Conservation (phyloP, 2,797 vertebrate genomes). For the Oreochromis grahami region DNA sequence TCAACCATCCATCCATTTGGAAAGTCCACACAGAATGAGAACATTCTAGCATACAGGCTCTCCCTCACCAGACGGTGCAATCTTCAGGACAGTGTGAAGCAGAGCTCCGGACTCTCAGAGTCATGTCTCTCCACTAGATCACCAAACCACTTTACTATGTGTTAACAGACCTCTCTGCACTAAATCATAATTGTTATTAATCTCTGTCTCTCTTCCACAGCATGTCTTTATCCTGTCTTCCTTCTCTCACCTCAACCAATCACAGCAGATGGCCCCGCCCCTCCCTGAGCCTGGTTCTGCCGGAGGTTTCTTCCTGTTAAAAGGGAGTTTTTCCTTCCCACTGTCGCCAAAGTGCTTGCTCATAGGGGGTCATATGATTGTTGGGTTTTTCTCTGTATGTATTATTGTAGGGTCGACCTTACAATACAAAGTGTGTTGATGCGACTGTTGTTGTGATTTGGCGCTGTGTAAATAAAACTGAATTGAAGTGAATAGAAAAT, state of each 20-base stretch:
- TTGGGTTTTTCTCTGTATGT: neutral
- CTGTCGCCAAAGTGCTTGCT: rapidly evolving
- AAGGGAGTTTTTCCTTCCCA: neutral
- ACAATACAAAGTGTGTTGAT: too few species aligned
- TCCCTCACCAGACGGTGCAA: neutral
- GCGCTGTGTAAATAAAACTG: too few species aligned
- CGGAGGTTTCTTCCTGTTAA: neutral
- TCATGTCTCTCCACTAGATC: neutral
- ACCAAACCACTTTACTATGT: neutral
- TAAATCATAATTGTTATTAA: rapidly evolving
- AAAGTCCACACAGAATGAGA: neutral
- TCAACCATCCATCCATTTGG: neutral
- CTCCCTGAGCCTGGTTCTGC: neutral
- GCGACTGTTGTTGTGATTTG: too few species aligned
- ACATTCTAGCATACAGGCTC: neutral
- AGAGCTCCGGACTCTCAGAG: neutral
- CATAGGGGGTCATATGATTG: neutral
- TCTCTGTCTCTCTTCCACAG: neutral
- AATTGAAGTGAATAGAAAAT: rapidly evolving
- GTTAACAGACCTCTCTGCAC: rapidly evolving
- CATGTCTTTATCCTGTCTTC: neutral
- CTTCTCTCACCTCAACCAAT: neutral
- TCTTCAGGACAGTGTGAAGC: neutral
- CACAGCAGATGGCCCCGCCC: neutral
- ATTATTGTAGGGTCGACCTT: too few species aligned